Evolutionary conservation across 37 sponge, comb jelly and placozoan species (phyloP).

Genomic region (Halichondria panicea): DNA sequence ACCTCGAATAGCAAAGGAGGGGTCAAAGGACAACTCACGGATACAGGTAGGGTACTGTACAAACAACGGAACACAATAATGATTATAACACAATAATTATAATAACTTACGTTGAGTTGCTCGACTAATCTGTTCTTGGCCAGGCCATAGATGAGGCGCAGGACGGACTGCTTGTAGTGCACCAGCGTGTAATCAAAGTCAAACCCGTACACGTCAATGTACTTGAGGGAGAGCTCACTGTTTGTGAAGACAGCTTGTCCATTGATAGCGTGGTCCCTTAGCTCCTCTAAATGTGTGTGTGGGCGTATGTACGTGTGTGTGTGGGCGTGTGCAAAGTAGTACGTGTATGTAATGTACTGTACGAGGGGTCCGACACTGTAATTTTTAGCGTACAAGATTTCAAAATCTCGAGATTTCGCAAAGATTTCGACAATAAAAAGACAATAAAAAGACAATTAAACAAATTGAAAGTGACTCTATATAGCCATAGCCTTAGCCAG

Average conservation of each 20-base stretch:
- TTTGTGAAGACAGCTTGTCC: slow-evolving; percentile 83
- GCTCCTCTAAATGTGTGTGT: slow-evolving; percentile 4
- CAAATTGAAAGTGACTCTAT: too few relatives aligned
- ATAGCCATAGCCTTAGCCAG: too few relatives aligned
- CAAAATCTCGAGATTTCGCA: too few relatives aligned
- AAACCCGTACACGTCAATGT: slow-evolving; percentile 93
- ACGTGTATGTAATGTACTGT: too few relatives aligned
- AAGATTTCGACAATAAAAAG: too few relatives aligned
- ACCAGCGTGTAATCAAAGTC: slow-evolving; percentile 98
- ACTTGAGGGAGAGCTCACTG: slow-evolving; percentile 80
- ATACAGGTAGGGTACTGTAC: slow-evolving; percentile 74
- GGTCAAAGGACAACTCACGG: slow-evolving; percentile 69
- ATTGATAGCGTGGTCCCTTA: not conserved
- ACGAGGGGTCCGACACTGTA: too few relatives aligned
- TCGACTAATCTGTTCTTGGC: slow-evolving; percentile 76
- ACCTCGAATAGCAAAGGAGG: slow-evolving; percentile 88
- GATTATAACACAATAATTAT: not conserved
- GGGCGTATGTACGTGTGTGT: too few relatives aligned
- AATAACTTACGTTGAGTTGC: slow-evolving; percentile 52
- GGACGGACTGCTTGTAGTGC: slow-evolving; percentile 78
- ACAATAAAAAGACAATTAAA: too few relatives aligned
- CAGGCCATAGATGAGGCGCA: slow-evolving; percentile 72
- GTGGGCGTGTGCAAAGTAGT: too few relatives aligned
- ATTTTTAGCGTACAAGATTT: too few relatives aligned
- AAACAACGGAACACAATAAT: not conserved